Base-by-base conservation (phyloP, 2,888 invertebrate species). In the Cordilura impudica region DNA sequence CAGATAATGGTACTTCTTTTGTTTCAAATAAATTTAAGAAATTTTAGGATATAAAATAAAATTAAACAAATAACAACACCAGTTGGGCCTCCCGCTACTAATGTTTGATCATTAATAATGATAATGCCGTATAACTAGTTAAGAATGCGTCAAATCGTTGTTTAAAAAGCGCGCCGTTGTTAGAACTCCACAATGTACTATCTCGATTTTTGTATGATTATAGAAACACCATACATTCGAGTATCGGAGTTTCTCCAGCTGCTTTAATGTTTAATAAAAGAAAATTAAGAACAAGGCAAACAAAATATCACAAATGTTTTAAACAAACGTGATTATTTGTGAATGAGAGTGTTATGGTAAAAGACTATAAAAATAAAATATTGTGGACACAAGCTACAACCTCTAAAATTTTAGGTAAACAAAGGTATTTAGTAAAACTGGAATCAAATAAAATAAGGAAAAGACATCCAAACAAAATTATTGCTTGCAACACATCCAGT, bases 1-100 rank as follows among this genome's bases (percentile, higher is more conserved):
- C 82, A 3, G 84, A 83, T 61, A 85, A 84, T 45, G 84, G 83
- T 14, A 78, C 78, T 7, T 65, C 81, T 23, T 84, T 85, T 79
- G 79, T 78, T 2, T 84, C 83, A 5, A 67, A 70, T 14, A 81
- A 84, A 67, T 84, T 86, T 54, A 18, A 61, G 16, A 3, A 14
- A 4, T 82, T 82, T 71, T 78, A 81, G 18, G 39, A 82, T 39
- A 43, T 54, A 23, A 18, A 81, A 76, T 71, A 75, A 79, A 7
- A 80, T 80, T 65, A 66, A 67, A 35, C 77, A 81, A 16, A 51
- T 80, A 35, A 78, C 60, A 51, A 58, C 54, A 23, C 80, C 82
- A 14, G 76, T 78, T 0, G 78, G 77, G 2, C 43, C 80, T 16
- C 80, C 81, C 0, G 70, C 78, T 8, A 81, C 78, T 0, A 81